phyloP scores from a whole-genome alignment of 2,113 vertebrate species.

The Psophia crepitans region DNA sequence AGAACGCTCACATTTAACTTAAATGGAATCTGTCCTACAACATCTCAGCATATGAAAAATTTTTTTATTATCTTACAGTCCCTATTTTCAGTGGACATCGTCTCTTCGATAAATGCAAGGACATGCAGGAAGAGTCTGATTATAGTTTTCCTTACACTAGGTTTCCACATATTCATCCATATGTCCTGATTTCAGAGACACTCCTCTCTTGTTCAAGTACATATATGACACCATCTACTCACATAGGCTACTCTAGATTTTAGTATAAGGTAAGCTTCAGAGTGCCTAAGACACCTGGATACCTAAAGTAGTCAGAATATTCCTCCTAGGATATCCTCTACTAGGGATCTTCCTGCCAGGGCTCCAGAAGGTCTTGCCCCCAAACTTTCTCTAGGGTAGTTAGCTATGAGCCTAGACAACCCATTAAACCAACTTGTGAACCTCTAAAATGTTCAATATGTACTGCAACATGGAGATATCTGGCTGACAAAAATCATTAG shows the following conservation, averaged over 20 bases:
- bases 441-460: background rate
- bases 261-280: background rate
- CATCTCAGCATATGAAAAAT: background rate
- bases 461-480: background rate
- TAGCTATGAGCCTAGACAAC: background rate
- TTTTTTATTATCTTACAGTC: background rate
- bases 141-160: background rate
- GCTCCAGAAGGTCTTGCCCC: background rate
- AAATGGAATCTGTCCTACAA: background rate
- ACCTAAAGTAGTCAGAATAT: background rate
- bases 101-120: background rate
- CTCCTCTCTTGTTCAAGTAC: background rate
- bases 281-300: background rate
- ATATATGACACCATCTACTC: background rate
- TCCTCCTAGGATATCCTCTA: background rate
- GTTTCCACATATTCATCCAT: background rate
- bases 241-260: background rate
- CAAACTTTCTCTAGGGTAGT: background rate
- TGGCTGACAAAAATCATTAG: background rate
- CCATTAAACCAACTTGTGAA: background rate
- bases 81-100: background rate
- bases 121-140: background rate
- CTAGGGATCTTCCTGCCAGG: background rate
- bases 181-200: background rate
- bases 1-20: background rate